A percentile compares a stretch with the other conserved stretches of the same genome.
Evolutionary conservation across 2,888 invertebrate genomes (phyloP).

Genomic region (Napeogenes inachia): DNA sequence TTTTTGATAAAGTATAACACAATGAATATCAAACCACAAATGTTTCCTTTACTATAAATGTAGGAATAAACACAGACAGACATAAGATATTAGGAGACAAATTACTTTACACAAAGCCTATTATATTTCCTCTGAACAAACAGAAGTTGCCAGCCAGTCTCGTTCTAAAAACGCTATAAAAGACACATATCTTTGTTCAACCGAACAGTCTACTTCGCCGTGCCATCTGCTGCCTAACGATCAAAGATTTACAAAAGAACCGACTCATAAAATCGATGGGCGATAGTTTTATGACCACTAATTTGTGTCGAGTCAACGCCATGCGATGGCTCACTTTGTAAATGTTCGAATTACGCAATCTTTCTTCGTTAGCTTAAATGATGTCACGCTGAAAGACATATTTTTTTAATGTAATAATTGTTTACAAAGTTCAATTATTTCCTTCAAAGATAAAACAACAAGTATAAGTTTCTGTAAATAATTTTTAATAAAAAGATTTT

Average conservation of each 20-base stretch:
- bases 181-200: background rate
- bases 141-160: background rate
- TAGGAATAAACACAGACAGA: background rate
- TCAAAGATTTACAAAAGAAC: constrained; percentile 25
- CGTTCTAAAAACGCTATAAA: background rate
- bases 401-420: no score
- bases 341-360: constrained; percentile 16
- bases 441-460: no score
- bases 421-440: no score
- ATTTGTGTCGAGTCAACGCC: constrained; percentile 16
- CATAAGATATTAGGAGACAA: background rate
- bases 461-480: no score
- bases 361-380: constrained; percentile 15
- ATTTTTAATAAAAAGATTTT: no score
- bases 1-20: no score
- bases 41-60: no score
- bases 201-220: constrained; percentile 4
- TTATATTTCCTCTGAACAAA: constrained; percentile 2
- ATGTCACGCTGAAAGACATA: background rate
- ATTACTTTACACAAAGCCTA: background rate
- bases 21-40: no score
- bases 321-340: constrained; percentile 21
- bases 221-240: constrained; percentile 13
- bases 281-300: constrained; percentile 29
- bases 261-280: constrained; percentile 25